A percentile compares a stretch with the other conserved stretches of the same genome.
Conservation (phyloP, 2,797 vertebrate genomes). For the Leptodactylus fallax region DNA sequence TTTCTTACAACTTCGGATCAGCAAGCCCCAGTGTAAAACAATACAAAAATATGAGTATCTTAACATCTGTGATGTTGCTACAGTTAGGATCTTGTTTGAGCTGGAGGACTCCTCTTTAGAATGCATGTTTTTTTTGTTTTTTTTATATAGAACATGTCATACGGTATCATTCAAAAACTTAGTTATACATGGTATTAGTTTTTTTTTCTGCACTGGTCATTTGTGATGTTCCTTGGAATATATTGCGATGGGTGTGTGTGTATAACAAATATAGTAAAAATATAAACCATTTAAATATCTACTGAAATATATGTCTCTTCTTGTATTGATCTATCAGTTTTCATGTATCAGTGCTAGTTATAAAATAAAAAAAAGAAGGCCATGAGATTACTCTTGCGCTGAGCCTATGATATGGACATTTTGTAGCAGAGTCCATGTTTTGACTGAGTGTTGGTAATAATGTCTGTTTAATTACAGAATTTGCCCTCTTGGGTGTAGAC, state of each 20-base stretch:
- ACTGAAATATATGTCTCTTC: background rate
- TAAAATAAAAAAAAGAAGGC: background rate
- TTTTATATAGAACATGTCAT: background rate
- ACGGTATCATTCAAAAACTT: background rate
- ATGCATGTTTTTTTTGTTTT: background rate
- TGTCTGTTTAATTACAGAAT: background rate
- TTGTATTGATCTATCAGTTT: background rate
- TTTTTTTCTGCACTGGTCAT: background rate
- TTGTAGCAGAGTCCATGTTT: background rate
- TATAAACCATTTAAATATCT: background rate
- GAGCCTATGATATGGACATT: background rate
- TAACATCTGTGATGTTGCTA: background rate
- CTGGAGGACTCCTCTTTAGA: background rate
- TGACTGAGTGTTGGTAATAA: background rate
- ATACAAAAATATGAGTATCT: background rate
- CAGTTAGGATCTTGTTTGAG: background rate
- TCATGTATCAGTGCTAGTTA: conserved; percentile 12
- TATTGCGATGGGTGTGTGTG: background rate
- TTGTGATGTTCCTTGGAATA: background rate
- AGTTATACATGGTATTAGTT: background rate
- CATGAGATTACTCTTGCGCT: background rate
- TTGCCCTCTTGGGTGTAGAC: background rate
- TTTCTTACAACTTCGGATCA: too few species aligned
- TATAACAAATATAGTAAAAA: background rate
- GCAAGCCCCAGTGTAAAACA: too few species aligned